These are phyloP conservation scores for Apis cerana DNA, from an alignment of 1,140 invertebrate genomes.

Conservation along the genomic window DNA sequence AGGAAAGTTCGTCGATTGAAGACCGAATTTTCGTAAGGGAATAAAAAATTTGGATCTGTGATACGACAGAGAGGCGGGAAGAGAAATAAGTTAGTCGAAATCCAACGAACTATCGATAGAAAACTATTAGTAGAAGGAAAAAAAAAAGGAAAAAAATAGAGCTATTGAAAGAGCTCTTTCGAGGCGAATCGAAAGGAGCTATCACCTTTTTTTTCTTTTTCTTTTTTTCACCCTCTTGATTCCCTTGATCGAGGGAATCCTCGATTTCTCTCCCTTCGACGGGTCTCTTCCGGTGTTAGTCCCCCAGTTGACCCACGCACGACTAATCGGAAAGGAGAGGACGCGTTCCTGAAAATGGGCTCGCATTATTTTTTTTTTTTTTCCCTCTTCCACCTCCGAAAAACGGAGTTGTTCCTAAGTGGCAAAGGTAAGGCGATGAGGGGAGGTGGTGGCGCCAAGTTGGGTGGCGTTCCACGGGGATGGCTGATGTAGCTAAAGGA, in stretches of 20 bases:
- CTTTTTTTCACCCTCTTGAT: neutral
- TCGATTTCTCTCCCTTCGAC: neutral
- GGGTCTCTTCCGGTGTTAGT: constrained; percentile 27
- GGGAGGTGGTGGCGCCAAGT: constrained; percentile 3
- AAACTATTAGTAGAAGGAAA: too few relatives aligned
- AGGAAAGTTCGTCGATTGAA: too few relatives aligned
- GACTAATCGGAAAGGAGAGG: constrained; percentile 58
- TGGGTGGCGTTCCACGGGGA: constrained; percentile 22
- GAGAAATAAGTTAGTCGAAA: too few relatives aligned
- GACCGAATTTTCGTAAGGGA: neutral
- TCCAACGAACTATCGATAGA: too few relatives aligned
- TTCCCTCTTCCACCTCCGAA: neutral
- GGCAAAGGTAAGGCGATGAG: constrained; percentile 33
- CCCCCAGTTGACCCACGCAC: constrained; percentile 30
- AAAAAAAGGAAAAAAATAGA: neutral
- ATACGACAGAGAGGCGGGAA: neutral
- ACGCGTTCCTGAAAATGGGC: constrained; percentile 48
- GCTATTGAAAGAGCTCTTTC: neutral
- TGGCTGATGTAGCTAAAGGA: constrained; percentile 43
- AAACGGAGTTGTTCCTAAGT: constrained; percentile 7
- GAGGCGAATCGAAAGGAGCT: constrained; percentile 33
- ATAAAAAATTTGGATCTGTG: neutral
- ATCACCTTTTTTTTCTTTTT: constrained; percentile 8
- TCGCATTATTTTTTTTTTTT: constrained; percentile 39
- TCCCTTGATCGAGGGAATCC: neutral